Conservation (phyloP, 2,113 vertebrate species). For the Amblyornis subalaris region DNA sequence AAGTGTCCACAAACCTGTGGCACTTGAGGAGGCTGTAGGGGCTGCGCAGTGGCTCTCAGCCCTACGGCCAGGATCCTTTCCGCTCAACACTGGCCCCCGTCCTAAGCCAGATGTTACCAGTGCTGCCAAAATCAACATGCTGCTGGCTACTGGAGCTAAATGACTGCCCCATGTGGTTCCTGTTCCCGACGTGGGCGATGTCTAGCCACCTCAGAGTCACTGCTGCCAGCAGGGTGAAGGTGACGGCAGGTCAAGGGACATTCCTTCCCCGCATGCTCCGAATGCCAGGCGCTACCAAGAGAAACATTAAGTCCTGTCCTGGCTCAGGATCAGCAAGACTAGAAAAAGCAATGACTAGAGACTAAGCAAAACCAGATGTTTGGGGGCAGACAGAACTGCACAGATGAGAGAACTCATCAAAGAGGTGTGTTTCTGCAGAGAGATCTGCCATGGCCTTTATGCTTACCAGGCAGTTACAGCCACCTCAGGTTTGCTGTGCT, state of each 20-base stretch:
- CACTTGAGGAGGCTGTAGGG: background rate
- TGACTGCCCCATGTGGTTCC: background rate
- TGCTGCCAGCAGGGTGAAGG: background rate
- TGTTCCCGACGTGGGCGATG: background rate
- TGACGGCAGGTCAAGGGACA: background rate
- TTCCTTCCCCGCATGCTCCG: background rate
- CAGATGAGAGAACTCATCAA: background rate
- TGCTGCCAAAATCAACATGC: background rate
- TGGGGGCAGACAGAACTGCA: background rate
- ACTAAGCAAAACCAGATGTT: background rate
- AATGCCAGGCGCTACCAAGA: background rate
- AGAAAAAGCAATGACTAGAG: background rate
- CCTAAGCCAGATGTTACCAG: background rate
- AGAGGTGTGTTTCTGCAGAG: background rate
- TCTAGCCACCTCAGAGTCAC: background rate
- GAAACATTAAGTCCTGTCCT: background rate
- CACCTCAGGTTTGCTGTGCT: background rate
- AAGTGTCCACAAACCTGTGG: background rate
- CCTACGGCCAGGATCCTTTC: rapidly evolving
- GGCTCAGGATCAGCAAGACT: background rate
- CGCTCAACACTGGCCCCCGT: background rate
- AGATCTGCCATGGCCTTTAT: background rate
- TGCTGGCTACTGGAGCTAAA: background rate
- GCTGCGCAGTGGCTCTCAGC: background rate
- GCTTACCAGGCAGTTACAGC: background rate